These are phyloP conservation scores for Seriola aureovittata DNA, from an alignment of 2,113 vertebrate genomes.

Conservation along the genomic window DNA sequence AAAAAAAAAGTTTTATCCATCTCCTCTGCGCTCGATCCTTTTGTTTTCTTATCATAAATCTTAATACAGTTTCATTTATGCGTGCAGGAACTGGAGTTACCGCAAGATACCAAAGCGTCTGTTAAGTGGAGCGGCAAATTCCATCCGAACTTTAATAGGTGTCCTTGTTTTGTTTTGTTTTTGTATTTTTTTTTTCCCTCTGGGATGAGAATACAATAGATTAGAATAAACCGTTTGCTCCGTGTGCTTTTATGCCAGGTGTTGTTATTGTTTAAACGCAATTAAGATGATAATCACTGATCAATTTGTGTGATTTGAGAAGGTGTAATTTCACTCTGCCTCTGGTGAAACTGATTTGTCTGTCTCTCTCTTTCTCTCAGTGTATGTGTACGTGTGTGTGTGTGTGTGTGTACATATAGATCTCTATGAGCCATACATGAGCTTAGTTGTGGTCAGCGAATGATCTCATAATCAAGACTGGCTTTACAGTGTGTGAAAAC, in stretches of 20 bases:
- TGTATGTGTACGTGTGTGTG: background rate
- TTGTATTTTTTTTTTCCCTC: slow-evolving; percentile 27
- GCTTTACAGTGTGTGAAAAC: slow-evolving; percentile 46
- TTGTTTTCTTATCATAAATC: slow-evolving; percentile 84
- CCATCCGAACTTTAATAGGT: slow-evolving; percentile 57
- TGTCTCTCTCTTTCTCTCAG: background rate
- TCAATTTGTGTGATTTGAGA: slow-evolving; percentile 51
- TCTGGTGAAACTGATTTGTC: background rate
- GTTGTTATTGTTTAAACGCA: slow-evolving; percentile 60
- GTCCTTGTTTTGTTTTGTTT: slow-evolving; percentile 18
- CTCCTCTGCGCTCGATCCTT: slow-evolving; percentile 65
- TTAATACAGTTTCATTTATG: slow-evolving; percentile 74
- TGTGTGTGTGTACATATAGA: slow-evolving; percentile 8
- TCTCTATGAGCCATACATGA: slow-evolving; percentile 42
- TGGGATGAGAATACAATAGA: slow-evolving; percentile 60
- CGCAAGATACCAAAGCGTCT: slow-evolving; percentile 60
- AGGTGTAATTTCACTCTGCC: slow-evolving; percentile 16
- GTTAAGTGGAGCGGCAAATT: slow-evolving; percentile 74
- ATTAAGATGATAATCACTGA: slow-evolving; percentile 67
- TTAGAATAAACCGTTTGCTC: slow-evolving; percentile 21
- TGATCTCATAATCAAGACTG: slow-evolving; percentile 66
- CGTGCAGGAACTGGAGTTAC: slow-evolving; percentile 61
- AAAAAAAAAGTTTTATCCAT: slow-evolving; percentile 71
- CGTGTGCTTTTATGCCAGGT: slow-evolving; percentile 43
- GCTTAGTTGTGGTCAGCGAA: slow-evolving; percentile 63